Evolutionary conservation across 2,888 invertebrate genomes (phyloP).

Genomic region (Tiliacea aurago): DNA sequence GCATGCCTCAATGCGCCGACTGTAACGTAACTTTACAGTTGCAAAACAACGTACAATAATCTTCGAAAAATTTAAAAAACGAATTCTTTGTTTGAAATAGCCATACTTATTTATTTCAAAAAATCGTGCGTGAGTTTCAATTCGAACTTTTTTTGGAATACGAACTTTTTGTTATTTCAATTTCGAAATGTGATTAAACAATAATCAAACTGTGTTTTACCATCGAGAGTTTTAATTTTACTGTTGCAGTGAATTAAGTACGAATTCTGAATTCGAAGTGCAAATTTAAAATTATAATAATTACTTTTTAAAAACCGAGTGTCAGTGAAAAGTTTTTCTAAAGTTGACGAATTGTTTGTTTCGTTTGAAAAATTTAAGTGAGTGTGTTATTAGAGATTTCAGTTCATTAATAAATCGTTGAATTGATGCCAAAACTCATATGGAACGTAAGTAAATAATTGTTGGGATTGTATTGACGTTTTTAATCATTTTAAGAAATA

Average conservation of each 20-base stretch:
- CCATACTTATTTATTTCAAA: too few species aligned
- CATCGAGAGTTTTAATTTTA: constrained; percentile 14
- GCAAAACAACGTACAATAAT: constrained; percentile 40
- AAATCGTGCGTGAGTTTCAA: constrained; percentile 4
- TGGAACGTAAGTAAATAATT: constrained; percentile 64
- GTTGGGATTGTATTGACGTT: constrained; percentile 50
- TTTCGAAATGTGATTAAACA: constrained; percentile 13
- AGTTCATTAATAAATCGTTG: constrained; percentile 69
- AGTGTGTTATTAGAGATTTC: constrained; percentile 51
- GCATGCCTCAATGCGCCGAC: constrained; percentile 57
- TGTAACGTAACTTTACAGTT: constrained; percentile 52
- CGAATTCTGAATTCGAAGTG: neutral
- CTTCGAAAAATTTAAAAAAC: constrained; percentile 5
- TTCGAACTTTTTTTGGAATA: neutral
- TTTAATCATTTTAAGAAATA: constrained; percentile 50
- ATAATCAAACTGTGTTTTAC: constrained; percentile 10
- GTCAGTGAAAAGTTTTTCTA: constrained; percentile 37
- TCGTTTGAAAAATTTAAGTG: constrained; percentile 54
- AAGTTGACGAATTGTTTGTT: constrained; percentile 45
- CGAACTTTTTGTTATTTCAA: neutral
- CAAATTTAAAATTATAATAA: neutral
- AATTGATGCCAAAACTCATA: constrained; percentile 61
- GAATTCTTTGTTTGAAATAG: neutral
- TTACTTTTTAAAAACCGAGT: constrained; percentile 5
- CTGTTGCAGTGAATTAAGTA: constrained; percentile 16